phyloP scores from a whole-genome alignment of 2,888 invertebrate genomes.

The Mylabris sibirica region DNA sequence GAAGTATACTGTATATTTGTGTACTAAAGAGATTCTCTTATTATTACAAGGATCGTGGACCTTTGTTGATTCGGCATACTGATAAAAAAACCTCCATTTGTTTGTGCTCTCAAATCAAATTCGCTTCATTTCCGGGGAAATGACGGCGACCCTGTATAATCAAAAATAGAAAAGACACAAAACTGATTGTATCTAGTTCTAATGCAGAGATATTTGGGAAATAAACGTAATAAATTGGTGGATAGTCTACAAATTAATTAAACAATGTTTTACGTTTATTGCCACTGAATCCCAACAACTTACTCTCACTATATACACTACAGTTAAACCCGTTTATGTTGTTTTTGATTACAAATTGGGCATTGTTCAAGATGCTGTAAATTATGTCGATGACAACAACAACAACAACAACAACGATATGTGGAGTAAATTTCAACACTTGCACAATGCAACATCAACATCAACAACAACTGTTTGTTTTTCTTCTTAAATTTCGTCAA shows the following conservation, averaged over 20 bases:
- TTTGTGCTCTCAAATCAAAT: constrained; percentile 40
- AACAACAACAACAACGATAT: constrained; percentile 25
- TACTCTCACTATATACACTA: constrained; percentile 42
- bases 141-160: neutral
- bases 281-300: constrained; percentile 29
- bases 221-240: neutral
- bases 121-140: constrained; percentile 32
- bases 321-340: constrained; percentile 43
- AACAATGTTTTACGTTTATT: constrained; percentile 29
- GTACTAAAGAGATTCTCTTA: constrained; percentile 52
- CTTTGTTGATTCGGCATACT: constrained; percentile 40
- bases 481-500: neutral
- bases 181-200: neutral
- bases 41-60: constrained; percentile 49
- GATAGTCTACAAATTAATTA: constrained; percentile 29
- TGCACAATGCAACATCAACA: constrained; percentile 13
- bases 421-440: constrained; percentile 43
- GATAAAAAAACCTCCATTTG: constrained; percentile 50
- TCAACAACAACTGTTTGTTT: neutral
- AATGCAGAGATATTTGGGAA: neutral
- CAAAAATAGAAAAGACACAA: constrained; percentile 9
- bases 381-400: constrained; percentile 36
- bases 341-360: constrained; percentile 47
- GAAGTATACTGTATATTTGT: no score
- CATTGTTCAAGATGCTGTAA: constrained; percentile 42